Evolutionary conservation across 2,797 vertebrate genomes (phyloP).

Genomic region (Strix occidentalis): DNA sequence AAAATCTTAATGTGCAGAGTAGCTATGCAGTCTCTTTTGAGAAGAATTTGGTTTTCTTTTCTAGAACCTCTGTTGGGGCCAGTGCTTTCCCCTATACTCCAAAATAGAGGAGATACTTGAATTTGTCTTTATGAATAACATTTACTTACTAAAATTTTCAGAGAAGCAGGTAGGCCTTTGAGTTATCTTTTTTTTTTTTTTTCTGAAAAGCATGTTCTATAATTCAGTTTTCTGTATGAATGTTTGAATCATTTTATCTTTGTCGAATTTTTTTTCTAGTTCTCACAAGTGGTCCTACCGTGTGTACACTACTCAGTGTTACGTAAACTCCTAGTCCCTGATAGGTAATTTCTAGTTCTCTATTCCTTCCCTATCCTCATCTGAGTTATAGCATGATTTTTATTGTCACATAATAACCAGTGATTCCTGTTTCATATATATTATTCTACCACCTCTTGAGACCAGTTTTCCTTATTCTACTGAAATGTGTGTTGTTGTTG

Average conservation of each 20-base stretch:
- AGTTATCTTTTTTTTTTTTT: background rate
- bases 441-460: background rate
- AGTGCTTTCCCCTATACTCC: background rate
- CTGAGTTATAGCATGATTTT: background rate
- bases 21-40: background rate
- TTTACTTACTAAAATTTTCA: background rate
- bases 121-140: background rate
- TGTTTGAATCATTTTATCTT: background rate
- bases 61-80: background rate
- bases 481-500: background rate
- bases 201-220: background rate
- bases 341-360: background rate
- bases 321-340: background rate
- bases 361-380: background rate
- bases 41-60: background rate
- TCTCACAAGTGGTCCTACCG: background rate
- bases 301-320: background rate
- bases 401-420: background rate
- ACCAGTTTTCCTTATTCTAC: background rate
- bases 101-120: background rate
- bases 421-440: background rate
- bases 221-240: background rate
- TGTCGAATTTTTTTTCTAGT: background rate
- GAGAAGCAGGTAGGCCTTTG: background rate
- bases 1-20: background rate